Base-by-base conservation (phyloP, 2,113 vertebrate species). In the Oreotragus oreotragus region DNA sequence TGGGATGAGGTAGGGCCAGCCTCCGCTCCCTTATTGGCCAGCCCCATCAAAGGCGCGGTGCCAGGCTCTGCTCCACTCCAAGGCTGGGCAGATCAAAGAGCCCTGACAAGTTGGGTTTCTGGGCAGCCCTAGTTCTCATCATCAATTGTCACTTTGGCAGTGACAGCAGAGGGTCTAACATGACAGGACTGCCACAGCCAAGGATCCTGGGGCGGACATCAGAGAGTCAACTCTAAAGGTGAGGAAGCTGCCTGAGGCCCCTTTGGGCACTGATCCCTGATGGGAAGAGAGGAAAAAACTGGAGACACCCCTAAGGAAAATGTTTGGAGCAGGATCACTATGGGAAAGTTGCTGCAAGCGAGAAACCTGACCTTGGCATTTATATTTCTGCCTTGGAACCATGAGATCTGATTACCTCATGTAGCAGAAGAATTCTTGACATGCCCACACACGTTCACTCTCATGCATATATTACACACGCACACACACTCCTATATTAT, bases 131-230 rank as follows among this genome's bases (percentile, higher is more conserved):
- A 70, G 81, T 94, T 95, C 96, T 97, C 89, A 97, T 97, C 84
- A 97, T 97, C 95, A 96, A 27, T 95, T 97, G 97, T 98, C 95
- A 97, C 88, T 94, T 91, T 96, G 95, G 95, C 91, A 96, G 90
- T 97, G 94, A 96, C 97, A 97, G 97, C 88, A 94, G 80, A 92
- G 55, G 93, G 95, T 94, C 94, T 83, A 76, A 87, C 55, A 45
- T 95, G 94, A 98, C 92, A 98, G 90, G 62, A 96, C 95, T 97
- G 81, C 94, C 84, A 94, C 81, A 97, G 93, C 80, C 91, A 88
- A 62, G 39, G 58, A 91, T 96, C 88, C 87, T 70, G 94, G 92
- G 92, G 88, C 14, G 1, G 94, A 98, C 96, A 96, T 98, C 97
- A 98, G 97, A 98, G 97, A 81, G 47, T 30, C 36, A 98, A 36